phyloP scores from a whole-genome alignment of 1,140 invertebrate genomes.

The Psilanteris sp. region DNA sequence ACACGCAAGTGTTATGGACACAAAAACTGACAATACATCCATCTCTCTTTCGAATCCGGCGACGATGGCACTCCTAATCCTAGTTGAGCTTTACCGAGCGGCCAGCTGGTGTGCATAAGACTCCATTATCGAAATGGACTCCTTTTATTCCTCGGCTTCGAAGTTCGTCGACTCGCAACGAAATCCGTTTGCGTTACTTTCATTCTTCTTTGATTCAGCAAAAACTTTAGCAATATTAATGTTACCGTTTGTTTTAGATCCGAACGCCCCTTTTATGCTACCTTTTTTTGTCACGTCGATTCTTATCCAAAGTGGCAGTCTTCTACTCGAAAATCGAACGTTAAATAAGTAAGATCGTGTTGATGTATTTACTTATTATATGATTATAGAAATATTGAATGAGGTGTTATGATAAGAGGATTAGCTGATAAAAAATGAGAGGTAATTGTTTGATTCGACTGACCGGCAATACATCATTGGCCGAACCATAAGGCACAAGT shows the following conservation, averaged over 20 bases:
- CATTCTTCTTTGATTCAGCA: constrained; percentile 53
- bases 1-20: constrained; percentile 1
- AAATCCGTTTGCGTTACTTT: constrained; percentile 51
- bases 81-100: constrained; percentile 70
- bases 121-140: constrained; percentile 78
- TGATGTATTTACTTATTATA: constrained; percentile 41
- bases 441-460: constrained; percentile 69
- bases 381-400: constrained; percentile 27
- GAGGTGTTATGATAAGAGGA: constrained; percentile 43
- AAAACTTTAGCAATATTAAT: constrained; percentile 61
- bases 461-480: constrained; percentile 74
- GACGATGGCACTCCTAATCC: constrained; percentile 74
- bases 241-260: constrained; percentile 26
- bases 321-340: no score
- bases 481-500: constrained; percentile 70
- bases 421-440: constrained; percentile 58
- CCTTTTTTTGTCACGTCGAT: constrained; percentile 24
- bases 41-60: constrained; percentile 65
- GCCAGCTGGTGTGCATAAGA: constrained; percentile 68
- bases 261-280: constrained; percentile 3
- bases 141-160: constrained; percentile 71
- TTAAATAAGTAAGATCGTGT: background rate
- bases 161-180: constrained; percentile 40
- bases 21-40: constrained; percentile 49
- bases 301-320: constrained; percentile 2